Conservation (phyloP, 2,888 invertebrate species). For the Poecilobothrus nobilitatus region DNA sequence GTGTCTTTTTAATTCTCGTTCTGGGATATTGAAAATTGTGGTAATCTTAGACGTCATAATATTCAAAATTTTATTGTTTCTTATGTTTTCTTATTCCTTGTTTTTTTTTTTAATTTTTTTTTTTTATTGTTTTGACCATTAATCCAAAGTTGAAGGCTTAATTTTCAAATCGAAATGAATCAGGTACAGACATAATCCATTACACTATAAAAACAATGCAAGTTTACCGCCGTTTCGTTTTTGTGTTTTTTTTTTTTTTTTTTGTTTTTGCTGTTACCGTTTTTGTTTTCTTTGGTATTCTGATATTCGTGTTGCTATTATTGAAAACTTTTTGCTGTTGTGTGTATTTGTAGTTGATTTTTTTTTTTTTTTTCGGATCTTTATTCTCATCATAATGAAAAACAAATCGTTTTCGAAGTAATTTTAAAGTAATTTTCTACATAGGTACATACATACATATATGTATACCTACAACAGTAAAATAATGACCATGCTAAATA, state of each 20-base stretch:
- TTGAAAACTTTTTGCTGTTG: background rate
- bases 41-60: background rate
- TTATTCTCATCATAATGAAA: background rate
- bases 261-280: background rate
- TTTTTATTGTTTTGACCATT: slow-evolving; percentile 4
- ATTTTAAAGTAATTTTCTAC: background rate
- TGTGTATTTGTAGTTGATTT: too few relatives aligned
- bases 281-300: too few relatives aligned
- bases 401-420: background rate
- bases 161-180: background rate
- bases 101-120: background rate
- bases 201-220: too few relatives aligned
- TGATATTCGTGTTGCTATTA: background rate
- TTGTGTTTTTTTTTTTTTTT: too few relatives aligned
- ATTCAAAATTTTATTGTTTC: background rate
- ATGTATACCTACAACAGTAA: too few relatives aligned
- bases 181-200: too few relatives aligned
- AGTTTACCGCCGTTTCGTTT: too few relatives aligned
- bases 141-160: slow-evolving; percentile 3
- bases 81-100: background rate
- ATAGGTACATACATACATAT: background rate
- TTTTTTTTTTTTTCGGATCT: background rate
- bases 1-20: too few relatives aligned
- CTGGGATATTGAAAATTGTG: background rate
- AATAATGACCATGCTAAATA: background rate